Conservation (phyloP, 2,113 vertebrate species). For the Chloropsis cyanopogon region DNA sequence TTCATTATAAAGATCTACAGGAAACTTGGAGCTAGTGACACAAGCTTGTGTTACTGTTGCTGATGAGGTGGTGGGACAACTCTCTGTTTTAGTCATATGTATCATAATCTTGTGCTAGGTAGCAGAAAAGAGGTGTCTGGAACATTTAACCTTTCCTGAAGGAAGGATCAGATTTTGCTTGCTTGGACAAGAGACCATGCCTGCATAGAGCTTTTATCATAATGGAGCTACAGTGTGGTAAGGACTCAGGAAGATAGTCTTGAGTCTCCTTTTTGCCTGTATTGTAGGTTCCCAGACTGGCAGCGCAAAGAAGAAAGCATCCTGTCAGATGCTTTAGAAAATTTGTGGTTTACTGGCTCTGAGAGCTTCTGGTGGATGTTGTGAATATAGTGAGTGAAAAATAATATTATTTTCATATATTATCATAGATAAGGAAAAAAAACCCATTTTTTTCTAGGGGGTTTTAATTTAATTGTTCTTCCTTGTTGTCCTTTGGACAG, state of each 20-base stretch:
- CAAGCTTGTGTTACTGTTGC: not conserved
- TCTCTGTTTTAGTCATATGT: not conserved
- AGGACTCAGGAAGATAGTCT: not conserved
- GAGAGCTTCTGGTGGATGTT: not conserved
- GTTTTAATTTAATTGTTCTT: not conserved
- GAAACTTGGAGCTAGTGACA: not conserved
- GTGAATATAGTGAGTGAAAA: not conserved
- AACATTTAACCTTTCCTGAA: not conserved
- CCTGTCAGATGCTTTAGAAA: not conserved
- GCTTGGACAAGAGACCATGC: not conserved
- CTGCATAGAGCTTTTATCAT: not conserved
- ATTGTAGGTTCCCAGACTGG: not conserved
- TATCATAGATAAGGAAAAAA: not conserved
- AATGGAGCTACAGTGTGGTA: not conserved
- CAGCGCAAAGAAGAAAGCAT: not conserved
- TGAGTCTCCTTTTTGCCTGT: not conserved
- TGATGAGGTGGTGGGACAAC: not conserved
- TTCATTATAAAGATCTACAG: not conserved
- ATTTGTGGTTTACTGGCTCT: not conserved
- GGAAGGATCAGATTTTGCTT: not conserved
- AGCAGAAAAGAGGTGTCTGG: not conserved
- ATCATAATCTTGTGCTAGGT: not conserved
- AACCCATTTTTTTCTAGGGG: fast-evolving
- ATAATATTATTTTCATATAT: not conserved
- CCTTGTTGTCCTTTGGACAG: not conserved